These are phyloP conservation scores for Clitarchus hookeri DNA, from an alignment of 2,888 invertebrate species.

Conservation along the genomic window DNA sequence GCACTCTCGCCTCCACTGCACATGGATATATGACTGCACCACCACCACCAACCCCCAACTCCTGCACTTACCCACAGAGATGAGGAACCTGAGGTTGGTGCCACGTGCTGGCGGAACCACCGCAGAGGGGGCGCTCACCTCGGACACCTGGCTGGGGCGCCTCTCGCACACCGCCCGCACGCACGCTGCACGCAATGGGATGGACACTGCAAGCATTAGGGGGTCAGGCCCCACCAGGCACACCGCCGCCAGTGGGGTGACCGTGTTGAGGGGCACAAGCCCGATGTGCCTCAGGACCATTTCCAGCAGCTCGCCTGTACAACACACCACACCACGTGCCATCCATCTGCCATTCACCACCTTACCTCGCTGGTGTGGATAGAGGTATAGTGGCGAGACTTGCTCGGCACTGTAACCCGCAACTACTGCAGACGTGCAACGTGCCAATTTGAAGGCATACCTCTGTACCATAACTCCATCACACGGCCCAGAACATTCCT, in stretches of 20 bases:
- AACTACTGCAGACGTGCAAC: no score
- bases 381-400: no score
- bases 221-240: conserved; percentile 81
- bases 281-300: conserved; percentile 70
- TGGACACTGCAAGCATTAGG: conserved; percentile 55
- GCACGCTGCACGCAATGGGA: conserved; percentile 58
- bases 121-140: conserved; percentile 43
- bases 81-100: conserved; percentile 44
- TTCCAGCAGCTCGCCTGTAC: conserved; percentile 61
- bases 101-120: conserved; percentile 49
- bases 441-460: no score
- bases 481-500: no score
- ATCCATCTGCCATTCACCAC: no score
- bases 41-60: no score
- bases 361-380: no score
- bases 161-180: conserved; percentile 32
- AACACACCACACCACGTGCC: neutral
- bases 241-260: conserved; percentile 65
- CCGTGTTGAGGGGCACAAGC: conserved; percentile 64
- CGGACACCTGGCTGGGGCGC: conserved; percentile 33
- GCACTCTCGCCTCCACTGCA: neutral
- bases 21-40: no score
- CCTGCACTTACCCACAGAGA: conserved; percentile 47
- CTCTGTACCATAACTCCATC: no score
- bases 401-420: no score